phyloP scores from a whole-genome alignment of 2,888 invertebrate species.

The Hypomecis atomaria region DNA sequence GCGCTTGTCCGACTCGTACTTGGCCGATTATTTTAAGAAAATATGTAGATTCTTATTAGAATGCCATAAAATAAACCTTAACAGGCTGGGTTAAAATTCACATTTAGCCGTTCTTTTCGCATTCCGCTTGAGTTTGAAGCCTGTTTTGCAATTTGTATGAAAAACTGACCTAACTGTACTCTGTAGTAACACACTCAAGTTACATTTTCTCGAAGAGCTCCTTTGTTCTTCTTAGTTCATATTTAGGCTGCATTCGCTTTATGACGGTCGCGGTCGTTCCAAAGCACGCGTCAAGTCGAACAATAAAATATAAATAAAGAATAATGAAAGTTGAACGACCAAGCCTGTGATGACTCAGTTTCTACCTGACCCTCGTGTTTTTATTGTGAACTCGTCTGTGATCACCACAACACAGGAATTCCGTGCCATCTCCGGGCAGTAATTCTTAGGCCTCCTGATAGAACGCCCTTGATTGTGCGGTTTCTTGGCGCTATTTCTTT shows the following conservation, averaged over 20 bases:
- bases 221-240: slow-evolving; percentile 27
- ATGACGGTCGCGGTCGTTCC: slow-evolving; percentile 42
- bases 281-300: slow-evolving; percentile 65
- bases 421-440: slow-evolving; percentile 52
- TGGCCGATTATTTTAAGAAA: too few species aligned
- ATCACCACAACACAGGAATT: slow-evolving; percentile 64
- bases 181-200: not conserved
- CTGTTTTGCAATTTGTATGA: slow-evolving; percentile 3
- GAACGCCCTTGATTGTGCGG: slow-evolving; percentile 32
- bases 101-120: too few species aligned
- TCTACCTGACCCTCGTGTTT: slow-evolving; percentile 70
- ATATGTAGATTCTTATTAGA: too few species aligned
- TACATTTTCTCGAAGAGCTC: slow-evolving; percentile 10
- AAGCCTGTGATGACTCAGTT: slow-evolving; percentile 72
- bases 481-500: slow-evolving; percentile 19
- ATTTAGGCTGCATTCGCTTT: slow-evolving; percentile 33
- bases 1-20: too few species aligned
- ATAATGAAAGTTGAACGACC: slow-evolving; percentile 80
- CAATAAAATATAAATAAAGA: slow-evolving; percentile 73
- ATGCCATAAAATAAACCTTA: too few species aligned
- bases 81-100: too few species aligned
- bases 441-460: slow-evolving; percentile 27
- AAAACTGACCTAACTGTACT: slow-evolving; percentile 1
- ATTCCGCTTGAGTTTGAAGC: too few species aligned
- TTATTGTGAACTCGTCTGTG: slow-evolving; percentile 59